Evolutionary conservation across 2,888 invertebrate genomes (phyloP), one percentile per base, ranked within the genome.

Genomic region (Horisme vitalbata): DNA sequence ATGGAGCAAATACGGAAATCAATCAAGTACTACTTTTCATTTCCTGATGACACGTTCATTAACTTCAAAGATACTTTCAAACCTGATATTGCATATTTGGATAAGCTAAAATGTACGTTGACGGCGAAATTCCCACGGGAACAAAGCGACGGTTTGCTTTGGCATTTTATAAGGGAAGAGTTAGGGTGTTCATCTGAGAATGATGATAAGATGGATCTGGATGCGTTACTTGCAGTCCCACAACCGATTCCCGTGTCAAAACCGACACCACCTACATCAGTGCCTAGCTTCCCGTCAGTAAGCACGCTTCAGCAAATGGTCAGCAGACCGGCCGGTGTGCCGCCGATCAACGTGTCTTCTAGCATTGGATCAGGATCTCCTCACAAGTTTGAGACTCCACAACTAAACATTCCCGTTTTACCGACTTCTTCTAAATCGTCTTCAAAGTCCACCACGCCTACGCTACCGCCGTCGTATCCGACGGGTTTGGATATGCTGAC

Each of bases 1-100:
- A 94, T 96, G 79, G 94, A 94, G 55, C 96, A 97, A 85, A 96
- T 98, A 91, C 93, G 94, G 79, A 93, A 94, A 68, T 94, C 96
- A 68, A 94, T 95, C 8, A 95, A 96, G 60, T 97, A 96, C 79
- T 97, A 97, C 72, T 92, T 92, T 49, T 92, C 93, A 53, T 83
- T 70, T 49, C 59, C 83, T 20, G 90, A 90, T 56, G 90, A 90
- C 2, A 80, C 78, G 4, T 82, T 78, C 21, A 62, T 90, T n/a
- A 75, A 85, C 55, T 90, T 90, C 55, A 84, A 86, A 63, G 85
- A 94, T 7, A 93, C 88, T 54, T 95, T 93, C 77, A 92, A 93
- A 65, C 92, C 92, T 10, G 93, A 93, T 60, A 93, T 94, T 2
- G 94, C 94, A 0, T 96, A 94, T 74, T 91, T 97, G 41, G 97